Evolutionary conservation across 2,888 invertebrate species (phyloP), one percentile per base, ranked within the genome.

Genomic region (Lingula anatina): DNA sequence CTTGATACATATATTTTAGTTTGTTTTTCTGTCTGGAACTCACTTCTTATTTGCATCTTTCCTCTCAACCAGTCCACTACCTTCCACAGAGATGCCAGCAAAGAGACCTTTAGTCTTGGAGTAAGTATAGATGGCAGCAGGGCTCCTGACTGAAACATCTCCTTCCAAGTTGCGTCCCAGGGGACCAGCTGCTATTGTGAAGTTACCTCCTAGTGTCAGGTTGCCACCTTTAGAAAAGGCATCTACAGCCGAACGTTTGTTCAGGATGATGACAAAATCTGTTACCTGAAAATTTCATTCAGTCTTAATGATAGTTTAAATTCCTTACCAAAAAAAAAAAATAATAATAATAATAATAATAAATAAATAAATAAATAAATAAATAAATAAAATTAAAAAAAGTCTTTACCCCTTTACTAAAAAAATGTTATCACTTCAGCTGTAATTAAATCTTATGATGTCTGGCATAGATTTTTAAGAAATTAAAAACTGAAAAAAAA

Each of bases 141-240:
- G 61, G 49, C 68, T 67, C 5, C 71, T 51, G 12, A 73, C 45
- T 5, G 71, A 60, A 4, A 71, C 61, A 47, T 73, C 73, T 4
- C 64, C 67, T 50, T 69, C 69, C 7, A 69, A 20, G 44, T 68
- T 69, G 5, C 69, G 56, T 7, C 73, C 73, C 23, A 73, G 50
- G 0, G 73, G 73, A 2, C 73, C 73, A 7, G 70, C 73, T 2
- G 73, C 73, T n/a, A 73, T 64, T 2, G 71, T 71, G 56, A 71
- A 70, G 53, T 73, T 73, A 18, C 71, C 71, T 12, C 73, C 73
- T 12, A 73, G 60, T 4, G 71, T 71, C 25, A 73, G 55, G 51
- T 73, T 73, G 47, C 73, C 73, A 54, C 71, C 71, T 57, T 70
- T 71, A 18, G 73, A 71, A 54, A 73, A 73, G 2, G 73, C 73